A percentile compares a stretch with the other conserved stretches of the same genome.
These are phyloP conservation scores for Orientallactaga sibirica DNA, from an alignment of 2,797 vertebrate species.

Conservation along the genomic window DNA sequence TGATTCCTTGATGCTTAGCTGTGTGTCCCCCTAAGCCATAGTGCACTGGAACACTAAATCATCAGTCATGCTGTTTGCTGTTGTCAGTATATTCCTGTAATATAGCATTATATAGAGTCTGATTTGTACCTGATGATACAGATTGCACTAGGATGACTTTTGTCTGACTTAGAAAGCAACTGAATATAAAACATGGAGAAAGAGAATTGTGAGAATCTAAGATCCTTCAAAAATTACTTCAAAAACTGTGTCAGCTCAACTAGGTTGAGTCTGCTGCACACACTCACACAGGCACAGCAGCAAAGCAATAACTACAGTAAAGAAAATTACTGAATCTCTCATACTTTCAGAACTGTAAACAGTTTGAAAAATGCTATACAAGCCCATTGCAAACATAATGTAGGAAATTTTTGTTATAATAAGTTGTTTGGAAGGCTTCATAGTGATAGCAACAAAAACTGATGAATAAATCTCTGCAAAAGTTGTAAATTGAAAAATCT, in stretches of 20 bases:
- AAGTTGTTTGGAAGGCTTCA: constrained; percentile 60
- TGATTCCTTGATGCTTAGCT: background rate
- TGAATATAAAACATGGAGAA: constrained; percentile 65
- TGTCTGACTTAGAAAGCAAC: constrained; percentile 65
- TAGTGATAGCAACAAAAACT: background rate
- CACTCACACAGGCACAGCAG: constrained; percentile 37
- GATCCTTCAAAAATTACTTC: constrained; percentile 56
- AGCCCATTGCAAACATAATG: background rate
- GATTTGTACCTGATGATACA: constrained; percentile 30
- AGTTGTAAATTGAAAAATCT: constrained; percentile 42
- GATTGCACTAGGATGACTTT: constrained; percentile 11
- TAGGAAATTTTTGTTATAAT: constrained; percentile 1
- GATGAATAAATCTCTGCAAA: constrained; percentile 50
- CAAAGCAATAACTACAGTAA: constrained; percentile 48
- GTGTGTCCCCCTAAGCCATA: background rate
- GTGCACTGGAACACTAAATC: background rate
- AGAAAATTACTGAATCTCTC: constrained; percentile 27
- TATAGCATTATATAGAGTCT: constrained; percentile 1
- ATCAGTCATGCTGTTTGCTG: background rate
- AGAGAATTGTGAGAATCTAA: constrained; percentile 73
- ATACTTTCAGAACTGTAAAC: constrained; percentile 62
- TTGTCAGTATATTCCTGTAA: constrained; percentile 10
- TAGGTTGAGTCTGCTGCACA: constrained; percentile 30
- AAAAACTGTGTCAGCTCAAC: constrained; percentile 75
- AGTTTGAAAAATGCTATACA: constrained; percentile 31